Percentiles rank a stretch among this genome's conserved stretches.
Conservation (phyloP, 2,113 vertebrate species). For the Cichladusa arquata region DNA sequence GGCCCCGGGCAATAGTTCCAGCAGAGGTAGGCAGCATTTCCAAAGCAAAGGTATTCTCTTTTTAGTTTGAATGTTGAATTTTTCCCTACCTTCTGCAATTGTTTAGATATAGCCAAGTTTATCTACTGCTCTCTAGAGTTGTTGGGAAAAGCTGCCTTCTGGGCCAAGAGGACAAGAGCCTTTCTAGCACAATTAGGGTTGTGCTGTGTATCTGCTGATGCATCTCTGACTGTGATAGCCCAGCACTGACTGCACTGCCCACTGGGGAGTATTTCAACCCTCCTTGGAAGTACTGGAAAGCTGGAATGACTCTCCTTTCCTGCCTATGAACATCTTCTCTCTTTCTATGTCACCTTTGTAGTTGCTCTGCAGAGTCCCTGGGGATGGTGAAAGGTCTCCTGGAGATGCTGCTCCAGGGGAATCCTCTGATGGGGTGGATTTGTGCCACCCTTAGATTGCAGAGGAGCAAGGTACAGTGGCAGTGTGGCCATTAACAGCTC, state of each 20-base stretch:
- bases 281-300: background rate
- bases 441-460: background rate
- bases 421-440: background rate
- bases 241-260: background rate
- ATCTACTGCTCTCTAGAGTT: background rate
- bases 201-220: background rate
- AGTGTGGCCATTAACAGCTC: background rate
- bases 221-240: background rate
- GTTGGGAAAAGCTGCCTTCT: background rate
- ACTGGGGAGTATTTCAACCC: background rate
- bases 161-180: background rate
- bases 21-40: background rate
- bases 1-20: background rate
- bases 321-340: background rate
- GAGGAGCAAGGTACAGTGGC: background rate
- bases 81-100: background rate
- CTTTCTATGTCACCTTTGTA: fast-evolving
- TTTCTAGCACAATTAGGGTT: background rate
- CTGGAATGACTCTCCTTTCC: background rate
- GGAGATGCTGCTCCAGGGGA: fast-evolving
- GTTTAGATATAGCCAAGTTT: background rate
- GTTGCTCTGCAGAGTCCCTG: background rate
- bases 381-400: fast-evolving
- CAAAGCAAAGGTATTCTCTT: background rate
- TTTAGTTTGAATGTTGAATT: background rate